Base-by-base conservation (phyloP, 2,113 vertebrate genomes). In the Empidonax alnorum region DNA sequence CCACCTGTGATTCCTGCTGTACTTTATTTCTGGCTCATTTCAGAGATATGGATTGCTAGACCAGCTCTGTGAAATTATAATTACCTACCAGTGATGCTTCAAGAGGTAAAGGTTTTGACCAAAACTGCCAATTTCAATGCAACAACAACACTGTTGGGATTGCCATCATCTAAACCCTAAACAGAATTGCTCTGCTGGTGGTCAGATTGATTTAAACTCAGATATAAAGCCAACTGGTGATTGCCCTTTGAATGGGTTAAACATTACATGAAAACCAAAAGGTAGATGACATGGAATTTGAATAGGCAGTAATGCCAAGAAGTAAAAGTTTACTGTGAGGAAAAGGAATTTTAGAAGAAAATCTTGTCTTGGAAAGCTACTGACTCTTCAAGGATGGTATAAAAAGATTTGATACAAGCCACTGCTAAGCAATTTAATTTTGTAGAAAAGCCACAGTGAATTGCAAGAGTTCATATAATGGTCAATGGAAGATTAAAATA, bases 401-500 rank as follows among this genome's bases (percentile, higher is more conserved):
- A 63, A 73, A 72, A 62, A 83, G 25, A 79, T 69, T 85, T 93
- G 30, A 66, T 58, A 10, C 14, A 30, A 92, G 42, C 47, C 65
- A 75, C 73, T 55, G n/a, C 21, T 44, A 72, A 79, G n/a, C 68
- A 93, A 95, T 65, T 41, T n/a, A 25, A 65, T 89, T 89, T 68
- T 78, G 83, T 21, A 59, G 50, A 44, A 93, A 84, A 81, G 61
- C 56, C 73, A 82, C 77, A 56, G 61, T 21, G 52, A 89, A 75
- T 49, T 71, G 52, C 37, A 82, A 52, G 69, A 73, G 80, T 91
- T 94, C 73, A 61, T 21, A 14, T 0, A 59, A 42, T 65, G 89
- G 86, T 78, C 89, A 92, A 59, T 55, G 69, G 61, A 52, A 90
- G 84, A 95, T 93, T 84, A 90, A 95, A 96, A 93, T 74, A 88